phyloP scores from a whole-genome alignment of 2,797 vertebrate species.

The Scyliorhinus canicula region DNA sequence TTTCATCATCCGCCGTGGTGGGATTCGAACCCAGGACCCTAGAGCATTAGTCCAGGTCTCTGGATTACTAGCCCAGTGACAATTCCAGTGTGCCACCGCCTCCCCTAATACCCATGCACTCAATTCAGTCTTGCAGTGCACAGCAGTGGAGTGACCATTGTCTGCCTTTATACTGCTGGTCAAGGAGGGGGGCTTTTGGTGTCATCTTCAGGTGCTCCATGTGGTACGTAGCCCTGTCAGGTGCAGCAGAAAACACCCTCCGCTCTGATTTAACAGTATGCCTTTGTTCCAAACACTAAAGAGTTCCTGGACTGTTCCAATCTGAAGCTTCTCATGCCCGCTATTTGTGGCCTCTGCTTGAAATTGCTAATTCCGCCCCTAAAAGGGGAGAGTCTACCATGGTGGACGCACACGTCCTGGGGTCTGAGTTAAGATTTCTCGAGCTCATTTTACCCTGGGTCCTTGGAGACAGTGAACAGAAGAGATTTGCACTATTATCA shows the following conservation, averaged over 20 bases:
- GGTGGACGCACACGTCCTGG: neutral
- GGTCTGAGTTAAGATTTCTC: neutral
- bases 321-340: neutral
- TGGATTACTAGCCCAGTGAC: too few species aligned
- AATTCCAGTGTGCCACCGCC: too few species aligned
- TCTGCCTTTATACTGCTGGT: neutral
- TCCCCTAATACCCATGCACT: neutral
- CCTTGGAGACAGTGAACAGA: neutral
- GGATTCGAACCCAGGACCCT: too few species aligned
- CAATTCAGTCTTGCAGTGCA: neutral
- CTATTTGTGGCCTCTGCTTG: neutral
- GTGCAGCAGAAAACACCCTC: neutral
- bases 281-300: neutral
- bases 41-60: too few species aligned
- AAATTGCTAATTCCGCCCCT: neutral
- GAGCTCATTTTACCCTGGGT: neutral
- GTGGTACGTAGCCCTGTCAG: neutral
- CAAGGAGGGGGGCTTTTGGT: neutral
- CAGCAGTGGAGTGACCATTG: neutral
- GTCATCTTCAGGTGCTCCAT: neutral
- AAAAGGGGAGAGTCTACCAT: neutral
- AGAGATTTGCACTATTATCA: neutral
- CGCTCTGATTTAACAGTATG: neutral
- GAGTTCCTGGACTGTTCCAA: neutral
- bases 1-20: too few species aligned